These are phyloP conservation scores for Clusia tigrina DNA, from an alignment of 2,888 invertebrate species.

Conservation along the genomic window DNA sequence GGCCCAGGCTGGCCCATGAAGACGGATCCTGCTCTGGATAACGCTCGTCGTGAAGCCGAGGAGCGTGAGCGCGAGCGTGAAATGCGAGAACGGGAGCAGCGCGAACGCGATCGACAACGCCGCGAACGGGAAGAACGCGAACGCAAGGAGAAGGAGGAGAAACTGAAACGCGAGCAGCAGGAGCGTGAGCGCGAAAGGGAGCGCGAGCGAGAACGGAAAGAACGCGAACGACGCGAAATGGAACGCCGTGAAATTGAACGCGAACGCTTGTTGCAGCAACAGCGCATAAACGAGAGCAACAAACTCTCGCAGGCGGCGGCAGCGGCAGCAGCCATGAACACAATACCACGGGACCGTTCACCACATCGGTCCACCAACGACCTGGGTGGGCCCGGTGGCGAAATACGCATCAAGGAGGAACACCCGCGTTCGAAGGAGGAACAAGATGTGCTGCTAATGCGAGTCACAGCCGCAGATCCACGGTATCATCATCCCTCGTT, in stretches of 20 bases:
- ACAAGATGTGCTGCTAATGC: slow-evolving; percentile 66
- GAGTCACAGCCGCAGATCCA: slow-evolving; percentile 63
- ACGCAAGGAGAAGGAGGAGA: slow-evolving; percentile 66
- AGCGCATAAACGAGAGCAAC: slow-evolving; percentile 66
- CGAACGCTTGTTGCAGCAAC: slow-evolving; percentile 70
- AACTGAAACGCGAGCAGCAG: slow-evolving; percentile 67
- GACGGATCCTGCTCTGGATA: slow-evolving; percentile 69
- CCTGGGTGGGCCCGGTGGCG: slow-evolving; percentile 53
- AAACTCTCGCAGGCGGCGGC: slow-evolving; percentile 63
- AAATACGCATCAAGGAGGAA: slow-evolving; percentile 70
- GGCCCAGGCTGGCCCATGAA: slow-evolving; percentile 68
- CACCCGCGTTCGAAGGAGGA: slow-evolving; percentile 66
- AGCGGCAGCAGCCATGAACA: slow-evolving; percentile 47
- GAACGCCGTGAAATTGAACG: slow-evolving; percentile 71
- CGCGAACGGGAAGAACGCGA: slow-evolving; percentile 64
- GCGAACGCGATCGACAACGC: slow-evolving; percentile 63
- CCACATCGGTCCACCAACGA: slow-evolving; percentile 76
- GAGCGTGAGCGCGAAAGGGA: slow-evolving; percentile 70
- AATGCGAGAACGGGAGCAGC: slow-evolving; percentile 63
- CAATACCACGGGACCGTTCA: slow-evolving; percentile 71
- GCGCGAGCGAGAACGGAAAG: slow-evolving; percentile 67
- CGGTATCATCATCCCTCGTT: slow-evolving; percentile 67
- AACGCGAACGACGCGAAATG: slow-evolving; percentile 69
- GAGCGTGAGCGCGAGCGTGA: slow-evolving; percentile 63
- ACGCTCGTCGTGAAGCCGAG: slow-evolving; percentile 71